These are phyloP conservation scores for Oncorhynchus clarkii DNA, from an alignment of 2,113 vertebrate genomes.

Conservation along the genomic window DNA sequence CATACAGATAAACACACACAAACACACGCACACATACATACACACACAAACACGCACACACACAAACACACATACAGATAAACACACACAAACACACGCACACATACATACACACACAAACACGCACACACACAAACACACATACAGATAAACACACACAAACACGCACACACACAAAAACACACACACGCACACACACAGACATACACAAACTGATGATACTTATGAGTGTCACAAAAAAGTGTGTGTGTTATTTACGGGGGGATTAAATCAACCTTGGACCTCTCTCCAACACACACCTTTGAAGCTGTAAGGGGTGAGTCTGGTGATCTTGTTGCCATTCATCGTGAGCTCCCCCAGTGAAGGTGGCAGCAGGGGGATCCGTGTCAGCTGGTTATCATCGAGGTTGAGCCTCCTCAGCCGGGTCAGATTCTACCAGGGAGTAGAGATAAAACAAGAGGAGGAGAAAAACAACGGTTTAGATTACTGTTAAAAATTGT, in stretches of 20 bases:
- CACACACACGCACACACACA: background rate
- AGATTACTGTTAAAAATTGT: background rate
- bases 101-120: background rate
- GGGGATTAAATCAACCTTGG: too few relatives aligned
- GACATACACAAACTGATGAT: background rate
- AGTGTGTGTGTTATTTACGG: background rate
- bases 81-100: background rate
- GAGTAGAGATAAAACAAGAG: background rate
- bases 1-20: background rate
- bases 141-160: background rate
- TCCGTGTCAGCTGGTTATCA: slow-evolving; percentile 65
- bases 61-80: background rate
- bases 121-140: background rate
- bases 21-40: background rate
- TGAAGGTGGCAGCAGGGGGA: slow-evolving; percentile 71
- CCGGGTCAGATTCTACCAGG: slow-evolving; percentile 57
- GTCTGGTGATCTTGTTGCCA: slow-evolving; percentile 64
- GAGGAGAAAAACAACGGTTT: background rate
- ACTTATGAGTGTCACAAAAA: background rate
- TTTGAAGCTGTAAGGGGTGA: slow-evolving; percentile 65
- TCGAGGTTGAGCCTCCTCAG: slow-evolving; percentile 76
- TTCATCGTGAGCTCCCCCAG: slow-evolving; percentile 77
- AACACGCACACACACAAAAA: background rate
- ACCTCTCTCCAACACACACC: slow-evolving; percentile 49
- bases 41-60: background rate